These are phyloP conservation scores for Syngnathus typhle DNA, from an alignment of 2,113 vertebrate species.

Conservation along the genomic window DNA sequence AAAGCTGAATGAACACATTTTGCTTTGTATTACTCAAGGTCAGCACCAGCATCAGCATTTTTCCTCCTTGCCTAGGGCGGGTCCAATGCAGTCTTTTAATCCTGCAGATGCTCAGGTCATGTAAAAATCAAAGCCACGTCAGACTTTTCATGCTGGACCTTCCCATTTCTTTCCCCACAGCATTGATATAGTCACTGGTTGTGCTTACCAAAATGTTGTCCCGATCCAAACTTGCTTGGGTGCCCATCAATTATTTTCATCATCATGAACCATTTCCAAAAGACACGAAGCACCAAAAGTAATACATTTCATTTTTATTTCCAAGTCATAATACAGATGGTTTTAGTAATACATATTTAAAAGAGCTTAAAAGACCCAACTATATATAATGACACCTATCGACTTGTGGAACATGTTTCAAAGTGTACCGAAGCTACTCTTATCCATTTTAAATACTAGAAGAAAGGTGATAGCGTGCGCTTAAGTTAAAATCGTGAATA, in stretches of 20 bases:
- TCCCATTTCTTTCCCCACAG: not conserved
- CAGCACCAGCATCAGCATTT: slow-evolving; percentile 16
- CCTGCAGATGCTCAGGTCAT: not conserved
- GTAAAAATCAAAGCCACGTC: not conserved
- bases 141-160: not conserved
- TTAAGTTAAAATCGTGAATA: not conserved
- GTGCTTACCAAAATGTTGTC: no score
- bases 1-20: slow-evolving; percentile 32
- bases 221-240: not conserved
- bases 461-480: not conserved
- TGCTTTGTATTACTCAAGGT: slow-evolving; percentile 27
- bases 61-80: not conserved
- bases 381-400: not conserved
- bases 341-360: not conserved
- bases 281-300: not conserved
- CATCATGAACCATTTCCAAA: not conserved
- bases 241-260: not conserved
- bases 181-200: not conserved
- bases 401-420: not conserved
- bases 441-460: not conserved
- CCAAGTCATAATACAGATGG: not conserved
- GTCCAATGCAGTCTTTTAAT: not conserved
- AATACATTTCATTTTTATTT: no score
- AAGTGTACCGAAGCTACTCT: not conserved
- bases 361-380: not conserved